phyloP scores from a whole-genome alignment of 2,888 invertebrate genomes.

The Drosophila mettleri region DNA sequence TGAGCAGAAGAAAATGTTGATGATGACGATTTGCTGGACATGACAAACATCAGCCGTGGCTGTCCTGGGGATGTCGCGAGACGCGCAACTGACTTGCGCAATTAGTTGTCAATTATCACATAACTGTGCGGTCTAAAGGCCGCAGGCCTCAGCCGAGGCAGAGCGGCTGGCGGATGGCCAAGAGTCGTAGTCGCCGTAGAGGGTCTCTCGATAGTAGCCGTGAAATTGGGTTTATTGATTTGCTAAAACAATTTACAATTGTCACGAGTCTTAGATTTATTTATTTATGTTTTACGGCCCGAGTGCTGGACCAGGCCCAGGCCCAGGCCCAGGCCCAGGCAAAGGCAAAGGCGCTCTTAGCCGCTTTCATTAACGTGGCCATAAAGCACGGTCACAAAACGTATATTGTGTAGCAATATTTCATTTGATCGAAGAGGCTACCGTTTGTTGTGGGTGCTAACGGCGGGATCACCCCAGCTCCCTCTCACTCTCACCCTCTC shows the following conservation, averaged over 20 bases:
- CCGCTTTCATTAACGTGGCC: slow-evolving; percentile 64
- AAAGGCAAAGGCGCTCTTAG: too few relatives aligned
- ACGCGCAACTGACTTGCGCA: slow-evolving; percentile 45
- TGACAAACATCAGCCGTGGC: slow-evolving; percentile 10
- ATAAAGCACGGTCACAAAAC: slow-evolving; percentile 57
- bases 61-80: slow-evolving; percentile 46
- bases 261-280: slow-evolving; percentile 77
- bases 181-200: not conserved
- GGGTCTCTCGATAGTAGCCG: slow-evolving; percentile 36
- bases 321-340: too few relatives aligned
- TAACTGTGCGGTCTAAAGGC: slow-evolving; percentile 23
- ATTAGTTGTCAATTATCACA: slow-evolving; percentile 74
- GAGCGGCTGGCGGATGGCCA: not conserved
- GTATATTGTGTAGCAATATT: slow-evolving; percentile 80
- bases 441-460: slow-evolving; percentile 60
- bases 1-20: slow-evolving; percentile 29
- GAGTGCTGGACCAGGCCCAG: slow-evolving; percentile 25
- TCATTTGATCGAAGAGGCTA: slow-evolving; percentile 76
- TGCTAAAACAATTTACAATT: slow-evolving; percentile 77
- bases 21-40: slow-evolving; percentile 35
- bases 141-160: not conserved
- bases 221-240: slow-evolving; percentile 77
- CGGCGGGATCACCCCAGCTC: not conserved
- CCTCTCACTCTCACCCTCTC: not conserved
- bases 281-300: slow-evolving; percentile 79